Conservation (phyloP, 1,140 invertebrate species). For the Xylocopa sonorina region DNA sequence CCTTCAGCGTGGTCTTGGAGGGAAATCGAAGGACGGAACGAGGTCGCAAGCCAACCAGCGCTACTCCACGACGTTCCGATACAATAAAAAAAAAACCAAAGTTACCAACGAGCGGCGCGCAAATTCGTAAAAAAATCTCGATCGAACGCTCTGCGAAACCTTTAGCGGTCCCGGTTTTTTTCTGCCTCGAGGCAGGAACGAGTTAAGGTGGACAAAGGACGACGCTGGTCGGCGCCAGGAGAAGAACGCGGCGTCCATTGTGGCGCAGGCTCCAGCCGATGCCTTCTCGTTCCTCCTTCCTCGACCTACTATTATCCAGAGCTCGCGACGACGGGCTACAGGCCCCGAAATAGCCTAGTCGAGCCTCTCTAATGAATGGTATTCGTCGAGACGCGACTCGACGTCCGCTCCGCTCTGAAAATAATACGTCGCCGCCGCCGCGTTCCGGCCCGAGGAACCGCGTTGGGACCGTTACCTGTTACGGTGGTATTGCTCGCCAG, state of each 20-base stretch:
- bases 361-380: slow-evolving; percentile 32
- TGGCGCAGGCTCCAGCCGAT: background rate
- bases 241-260: background rate
- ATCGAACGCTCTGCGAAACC: too few relatives aligned
- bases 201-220: background rate
- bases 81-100: too few relatives aligned
- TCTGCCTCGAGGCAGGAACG: too few relatives aligned
- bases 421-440: slow-evolving; percentile 16
- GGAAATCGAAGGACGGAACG: background rate
- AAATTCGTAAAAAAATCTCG: background rate
- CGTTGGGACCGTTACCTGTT: background rate
- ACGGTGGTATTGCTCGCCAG: background rate
- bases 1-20: background rate
- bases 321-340: background rate
- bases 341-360: slow-evolving; percentile 28
- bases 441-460: background rate
- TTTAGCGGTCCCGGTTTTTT: too few relatives aligned
- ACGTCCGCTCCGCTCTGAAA: slow-evolving; percentile 21
- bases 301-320: slow-evolving; percentile 36
- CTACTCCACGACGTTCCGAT: background rate
- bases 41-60: background rate
- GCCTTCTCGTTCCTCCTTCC: slow-evolving; percentile 5
- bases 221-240: background rate
- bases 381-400: slow-evolving; percentile 4
- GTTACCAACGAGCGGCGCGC: too few relatives aligned